Base-by-base conservation (phyloP, 2,888 invertebrate genomes). In the Bhutanitis thaidina region DNA sequence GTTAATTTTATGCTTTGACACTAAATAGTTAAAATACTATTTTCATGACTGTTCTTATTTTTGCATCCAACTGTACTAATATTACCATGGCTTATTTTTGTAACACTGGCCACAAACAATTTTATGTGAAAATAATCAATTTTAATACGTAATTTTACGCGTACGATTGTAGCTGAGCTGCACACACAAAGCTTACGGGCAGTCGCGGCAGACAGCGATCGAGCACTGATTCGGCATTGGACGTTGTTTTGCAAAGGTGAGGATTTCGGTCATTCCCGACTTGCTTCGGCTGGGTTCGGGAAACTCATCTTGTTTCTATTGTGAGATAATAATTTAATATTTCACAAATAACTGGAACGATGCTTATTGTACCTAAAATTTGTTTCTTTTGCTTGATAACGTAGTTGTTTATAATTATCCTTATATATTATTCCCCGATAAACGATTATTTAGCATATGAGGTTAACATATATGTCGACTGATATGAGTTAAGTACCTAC, bases 221-320 rank as follows among this genome's bases (percentile, higher is more conserved):
- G 66, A 71, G 72, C 81, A 88, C 88, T 89, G 86, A 81, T 80
- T 86, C 86, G 74, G 80, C 78, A 83, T 86, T 84, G 83, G 86
- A 69, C 74, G 77, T 69, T 77, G 75, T 79, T 80, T 80, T 83
- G 74, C 67, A 85, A 86, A 88, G 88, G 88, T 88, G 84, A 86
- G 86, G 77, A 79, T 70, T 69, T 82, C 87, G 85, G 70, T 61
- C 62, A 60, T 59, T 58, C 74, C 81, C 88, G 88, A 78, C 62
- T 34, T 52, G 58, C 59, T 61, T 85, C 86, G 88, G 77, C 59
- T 55, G 55, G 64, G 61, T 64, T 81, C 85, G 86, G 73, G 45
- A 52, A 57, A 69, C 73, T 80, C 82, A 83, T 85, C 84, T 79
- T 75, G 71, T 76, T 84, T 82, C 83, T 79, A 82, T 82, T 83